These are phyloP conservation scores for Drosophila nasuta DNA, from an alignment of 1,140 invertebrate genomes.

Conservation along the genomic window DNA sequence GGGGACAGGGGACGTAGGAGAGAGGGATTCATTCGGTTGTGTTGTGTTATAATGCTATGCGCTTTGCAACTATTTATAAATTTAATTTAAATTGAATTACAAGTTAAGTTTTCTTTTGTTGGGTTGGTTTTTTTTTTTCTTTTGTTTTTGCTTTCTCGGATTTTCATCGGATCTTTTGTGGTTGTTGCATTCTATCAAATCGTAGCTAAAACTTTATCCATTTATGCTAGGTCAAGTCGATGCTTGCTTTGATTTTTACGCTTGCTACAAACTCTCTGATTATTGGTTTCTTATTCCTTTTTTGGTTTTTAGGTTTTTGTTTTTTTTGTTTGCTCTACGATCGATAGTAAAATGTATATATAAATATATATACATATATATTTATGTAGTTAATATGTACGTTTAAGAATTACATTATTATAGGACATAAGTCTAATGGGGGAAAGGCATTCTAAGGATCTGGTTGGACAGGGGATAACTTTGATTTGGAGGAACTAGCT, in stretches of 20 bases:
- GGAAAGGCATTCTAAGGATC: slow-evolving; percentile 46
- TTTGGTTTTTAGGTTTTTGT: slow-evolving; percentile 44
- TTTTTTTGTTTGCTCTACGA: slow-evolving; percentile 65
- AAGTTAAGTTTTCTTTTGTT: slow-evolving; percentile 49
- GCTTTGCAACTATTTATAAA: slow-evolving; percentile 81
- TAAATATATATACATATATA: slow-evolving; percentile 65
- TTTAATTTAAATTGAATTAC: slow-evolving; percentile 83
- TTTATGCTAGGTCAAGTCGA: slow-evolving; percentile 49
- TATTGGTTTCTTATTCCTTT: slow-evolving; percentile 52
- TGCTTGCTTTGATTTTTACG: slow-evolving; percentile 69
- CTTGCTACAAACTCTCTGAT: slow-evolving; percentile 61
- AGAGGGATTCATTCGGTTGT: slow-evolving; percentile 47
- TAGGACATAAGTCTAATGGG: slow-evolving; percentile 78
- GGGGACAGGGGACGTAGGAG: slow-evolving; percentile 11
- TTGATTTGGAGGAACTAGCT: slow-evolving; percentile 17
- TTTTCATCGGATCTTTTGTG: slow-evolving; percentile 37
- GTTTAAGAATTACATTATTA: slow-evolving; percentile 81
- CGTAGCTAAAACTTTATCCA: slow-evolving; percentile 70
- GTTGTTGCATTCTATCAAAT: slow-evolving; percentile 66
- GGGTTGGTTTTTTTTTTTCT: slow-evolving; percentile 3
- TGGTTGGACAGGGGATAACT: not conserved
- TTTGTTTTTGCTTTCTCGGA: not conserved
- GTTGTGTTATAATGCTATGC: slow-evolving; percentile 63
- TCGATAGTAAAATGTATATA: slow-evolving; percentile 83
- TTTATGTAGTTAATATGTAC: slow-evolving; percentile 78